Evolutionary conservation across 2,888 invertebrate genomes (phyloP).

Genomic region (Eledone cirrhosa): DNA sequence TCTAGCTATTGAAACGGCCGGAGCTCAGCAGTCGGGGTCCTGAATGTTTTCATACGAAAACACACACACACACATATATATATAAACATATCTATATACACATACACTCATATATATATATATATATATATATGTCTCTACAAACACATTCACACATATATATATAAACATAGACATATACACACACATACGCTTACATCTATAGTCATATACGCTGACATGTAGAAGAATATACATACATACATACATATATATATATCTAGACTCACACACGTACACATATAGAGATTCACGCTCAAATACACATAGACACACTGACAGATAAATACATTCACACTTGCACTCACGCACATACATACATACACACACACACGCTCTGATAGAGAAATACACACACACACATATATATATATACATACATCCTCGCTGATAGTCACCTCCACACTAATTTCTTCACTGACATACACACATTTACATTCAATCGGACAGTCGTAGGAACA

Average conservation of each 20-base stretch:
- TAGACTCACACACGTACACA: background rate
- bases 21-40: no score
- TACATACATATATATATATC: background rate
- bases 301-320: background rate
- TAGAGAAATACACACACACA: no score
- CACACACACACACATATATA: background rate
- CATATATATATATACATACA: no score
- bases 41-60: no score
- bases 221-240: background rate
- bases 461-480: no score
- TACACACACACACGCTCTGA: no score
- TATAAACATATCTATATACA: background rate
- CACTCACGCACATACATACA: no score
- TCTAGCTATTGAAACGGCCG: no score
- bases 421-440: no score
- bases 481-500: no score
- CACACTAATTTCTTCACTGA: no score
- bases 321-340: no score
- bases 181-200: background rate
- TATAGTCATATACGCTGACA: background rate
- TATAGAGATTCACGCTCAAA: background rate
- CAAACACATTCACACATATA: background rate
- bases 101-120: slow-evolving; percentile 4
- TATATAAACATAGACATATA: background rate
- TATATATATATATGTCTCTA: background rate